These are phyloP conservation scores for Actias luna DNA, from an alignment of 2,888 invertebrate genomes.

Conservation along the genomic window DNA sequence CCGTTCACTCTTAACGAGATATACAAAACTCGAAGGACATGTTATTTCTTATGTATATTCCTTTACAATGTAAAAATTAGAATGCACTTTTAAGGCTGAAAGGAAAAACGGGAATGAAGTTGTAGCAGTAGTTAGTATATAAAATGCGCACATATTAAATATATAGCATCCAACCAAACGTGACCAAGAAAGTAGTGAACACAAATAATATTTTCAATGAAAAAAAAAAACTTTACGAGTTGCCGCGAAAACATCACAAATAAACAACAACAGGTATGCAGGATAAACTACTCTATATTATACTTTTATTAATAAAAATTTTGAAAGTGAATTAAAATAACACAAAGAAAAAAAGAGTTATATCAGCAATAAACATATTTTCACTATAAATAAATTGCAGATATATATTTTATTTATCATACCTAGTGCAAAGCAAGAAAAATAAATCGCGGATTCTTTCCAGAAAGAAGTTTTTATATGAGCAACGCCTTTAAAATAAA, in stretches of 20 bases:
- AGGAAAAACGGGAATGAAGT: no score
- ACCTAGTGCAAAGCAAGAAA: not conserved
- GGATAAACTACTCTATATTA: not conserved
- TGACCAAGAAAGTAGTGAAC: not conserved
- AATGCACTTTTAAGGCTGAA: no score
- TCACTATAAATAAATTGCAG: not conserved
- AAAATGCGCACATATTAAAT: no score
- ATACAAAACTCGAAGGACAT: no score
- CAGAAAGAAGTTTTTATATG: not conserved
- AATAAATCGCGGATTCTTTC: not conserved
- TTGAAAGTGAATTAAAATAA: not conserved
- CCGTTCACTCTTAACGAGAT: no score
- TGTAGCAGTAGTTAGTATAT: no score
- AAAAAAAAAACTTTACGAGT: not conserved
- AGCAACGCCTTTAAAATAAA: slow-evolving; percentile 4
- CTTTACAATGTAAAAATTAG: no score
- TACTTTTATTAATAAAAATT: not conserved
- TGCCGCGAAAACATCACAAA: not conserved
- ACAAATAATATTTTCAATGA: not conserved
- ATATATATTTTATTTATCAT: not conserved
- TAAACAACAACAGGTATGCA: not conserved
- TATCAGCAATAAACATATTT: not conserved
- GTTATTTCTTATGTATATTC: no score
- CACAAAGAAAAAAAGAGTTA: not conserved
- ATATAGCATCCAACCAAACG: no score